Base-by-base conservation (phyloP, 2,797 vertebrate species). In the Pipistrellus kuhlii region DNA sequence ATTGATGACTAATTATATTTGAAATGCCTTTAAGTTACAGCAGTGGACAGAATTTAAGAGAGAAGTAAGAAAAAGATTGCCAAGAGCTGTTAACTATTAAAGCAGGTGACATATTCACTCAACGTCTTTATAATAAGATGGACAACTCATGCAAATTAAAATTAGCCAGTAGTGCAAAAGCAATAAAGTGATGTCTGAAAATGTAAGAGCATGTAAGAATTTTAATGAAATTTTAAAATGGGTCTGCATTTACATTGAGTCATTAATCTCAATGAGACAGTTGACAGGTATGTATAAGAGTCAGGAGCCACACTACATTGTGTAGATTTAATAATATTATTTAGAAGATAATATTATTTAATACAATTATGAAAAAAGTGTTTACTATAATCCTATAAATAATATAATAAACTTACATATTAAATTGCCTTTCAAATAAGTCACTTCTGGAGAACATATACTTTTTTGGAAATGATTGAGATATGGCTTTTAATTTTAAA, bases 251-350 rank as follows among this genome's bases (percentile, higher is more conserved):
- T 91, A 77, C 72, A 84, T 21, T 76, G 81, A 87, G 15, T 57
- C 90, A 90, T 94, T 96, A 85, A 95, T 95, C 90, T 94, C 55
- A 94, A 59, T 94, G 84, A 88, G 88, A 51, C 15, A 94, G 18
- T 46, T 95, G 88, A 87, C 9, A 87, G 35, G 18, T 73, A 93
- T 92, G 68, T 73, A 64, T 89, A 93, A 95, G 72, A 85, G 72
- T 59, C 8, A 88, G 75, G 89, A 84, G 11, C 21, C 90, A 89
- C 25, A 51, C 25, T 84, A 86, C 80, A 57, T 32, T 68, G 9
- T 51, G 8, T 41, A 32, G 55, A 88, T 87, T 94, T 35, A 77
- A 21, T 72, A 77, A 84, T 72, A 88, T 44, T 90, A 90, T 62
- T 86, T 77, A 46, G 48, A 92, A 92, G 27, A 53, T 69, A 75